Percentiles rank a stretch among this genome's conserved stretches.
These are phyloP conservation scores for Himalopsyche anomala DNA, from an alignment of 2,888 invertebrate species.

Conservation along the genomic window DNA sequence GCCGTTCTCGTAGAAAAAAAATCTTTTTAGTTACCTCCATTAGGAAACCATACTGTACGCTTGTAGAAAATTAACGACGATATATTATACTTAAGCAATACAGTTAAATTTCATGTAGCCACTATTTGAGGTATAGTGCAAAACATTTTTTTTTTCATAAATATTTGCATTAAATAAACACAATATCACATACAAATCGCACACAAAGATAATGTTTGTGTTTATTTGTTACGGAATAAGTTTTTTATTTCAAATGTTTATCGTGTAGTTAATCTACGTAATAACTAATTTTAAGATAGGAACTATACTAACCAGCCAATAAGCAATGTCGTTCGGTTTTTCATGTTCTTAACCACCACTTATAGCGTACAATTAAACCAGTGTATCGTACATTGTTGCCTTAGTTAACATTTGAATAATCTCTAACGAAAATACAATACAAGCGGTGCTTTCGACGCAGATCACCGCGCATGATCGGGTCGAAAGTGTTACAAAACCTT, in stretches of 20 bases:
- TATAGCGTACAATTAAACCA: constrained; percentile 15
- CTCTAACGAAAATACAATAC: constrained; percentile 38
- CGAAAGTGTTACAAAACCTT: background rate
- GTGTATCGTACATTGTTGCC: background rate
- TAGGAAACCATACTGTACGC: too few species aligned
- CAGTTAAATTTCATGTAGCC: too few species aligned
- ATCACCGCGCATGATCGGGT: constrained; percentile 29
- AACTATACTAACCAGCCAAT: background rate
- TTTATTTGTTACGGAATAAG: too few species aligned
- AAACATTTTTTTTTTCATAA: too few species aligned
- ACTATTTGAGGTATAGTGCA: too few species aligned
- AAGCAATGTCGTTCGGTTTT: background rate
- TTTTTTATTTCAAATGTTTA: background rate
- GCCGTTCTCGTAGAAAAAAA: too few species aligned
- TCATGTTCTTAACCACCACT: background rate
- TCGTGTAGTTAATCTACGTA: background rate
- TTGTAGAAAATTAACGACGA: too few species aligned
- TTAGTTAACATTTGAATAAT: constrained; percentile 40
- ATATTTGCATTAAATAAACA: too few species aligned
- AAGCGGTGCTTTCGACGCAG: constrained; percentile 23
- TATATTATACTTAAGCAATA: too few species aligned
- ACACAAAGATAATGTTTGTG: too few species aligned
- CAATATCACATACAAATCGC: too few species aligned
- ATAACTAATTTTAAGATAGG: background rate
- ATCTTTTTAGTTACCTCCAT: too few species aligned